Conservation (phyloP, 2,888 invertebrate genomes). For the Lithodes maja region DNA sequence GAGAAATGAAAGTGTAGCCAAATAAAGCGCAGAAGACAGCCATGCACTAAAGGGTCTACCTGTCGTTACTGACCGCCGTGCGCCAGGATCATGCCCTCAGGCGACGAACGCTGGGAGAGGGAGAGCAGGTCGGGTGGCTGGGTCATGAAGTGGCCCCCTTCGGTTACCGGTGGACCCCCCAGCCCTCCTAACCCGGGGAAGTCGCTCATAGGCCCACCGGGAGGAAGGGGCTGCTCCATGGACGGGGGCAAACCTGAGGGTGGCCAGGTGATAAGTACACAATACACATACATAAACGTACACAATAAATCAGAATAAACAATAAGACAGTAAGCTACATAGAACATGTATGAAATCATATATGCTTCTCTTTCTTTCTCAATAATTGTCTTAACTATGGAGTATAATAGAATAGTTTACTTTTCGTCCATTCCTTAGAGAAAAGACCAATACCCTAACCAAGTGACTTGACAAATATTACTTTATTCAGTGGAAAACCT, state of each 20-base stretch:
- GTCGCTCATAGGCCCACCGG: conserved; percentile 70
- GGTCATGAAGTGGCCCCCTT: conserved; percentile 67
- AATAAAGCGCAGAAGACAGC: no score
- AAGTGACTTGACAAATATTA: no score
- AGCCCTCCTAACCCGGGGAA: conserved; percentile 63
- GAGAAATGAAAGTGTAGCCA: no score
- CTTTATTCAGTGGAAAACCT: no score
- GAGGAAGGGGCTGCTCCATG: conserved; percentile 71
- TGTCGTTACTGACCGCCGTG: conserved; percentile 62
- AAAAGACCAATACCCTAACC: no score
- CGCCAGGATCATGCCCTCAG: conserved; percentile 68
- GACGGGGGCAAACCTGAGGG: conserved; percentile 63
- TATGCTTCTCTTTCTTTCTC: no score
- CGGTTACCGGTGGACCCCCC: conserved; percentile 62
- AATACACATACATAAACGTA: neutral
- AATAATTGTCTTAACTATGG: no score
- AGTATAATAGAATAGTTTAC: no score
- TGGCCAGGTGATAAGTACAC: neutral
- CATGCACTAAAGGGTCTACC: neutral
- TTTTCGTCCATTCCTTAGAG: no score
- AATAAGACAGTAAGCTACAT: no score
- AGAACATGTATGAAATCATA: no score
- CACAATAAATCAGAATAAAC: neutral
- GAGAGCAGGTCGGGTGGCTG: conserved; percentile 68
- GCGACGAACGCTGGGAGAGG: conserved; percentile 69